Evolutionary conservation across 1,140 invertebrate species (phyloP).

Genomic region (Chrysopa pallens): DNA sequence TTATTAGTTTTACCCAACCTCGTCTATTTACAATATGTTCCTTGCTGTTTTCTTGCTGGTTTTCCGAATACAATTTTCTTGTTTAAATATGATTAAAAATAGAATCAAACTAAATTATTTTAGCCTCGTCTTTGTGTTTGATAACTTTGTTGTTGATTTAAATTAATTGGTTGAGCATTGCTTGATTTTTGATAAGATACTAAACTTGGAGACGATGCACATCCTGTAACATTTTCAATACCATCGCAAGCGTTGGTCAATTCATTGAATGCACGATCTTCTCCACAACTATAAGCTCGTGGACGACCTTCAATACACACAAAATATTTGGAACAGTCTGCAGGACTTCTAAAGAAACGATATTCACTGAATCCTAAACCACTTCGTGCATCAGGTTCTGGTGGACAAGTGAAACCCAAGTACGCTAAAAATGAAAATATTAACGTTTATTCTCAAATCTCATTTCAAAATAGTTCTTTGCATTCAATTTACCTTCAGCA

Average conservation of each 20-base stretch:
- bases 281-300: constrained; percentile 47
- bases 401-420: constrained; percentile 48
- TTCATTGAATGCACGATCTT: constrained; percentile 66
- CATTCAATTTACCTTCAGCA: constrained; percentile 38
- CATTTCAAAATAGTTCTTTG: not conserved
- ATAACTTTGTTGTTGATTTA: not conserved
- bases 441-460: not conserved
- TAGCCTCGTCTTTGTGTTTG: constrained; percentile 2
- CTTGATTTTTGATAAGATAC: not conserved
- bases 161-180: no score
- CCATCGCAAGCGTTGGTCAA: constrained; percentile 53
- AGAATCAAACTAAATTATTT: not conserved
- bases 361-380: constrained; percentile 30
- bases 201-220: constrained; percentile 21
- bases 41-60: no score
- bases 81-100: no score
- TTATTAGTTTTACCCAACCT: no score
- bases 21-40: no score
- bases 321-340: constrained; percentile 65
- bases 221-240: constrained; percentile 57
- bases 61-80: no score
- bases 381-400: constrained; percentile 20
- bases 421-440: constrained; percentile 28
- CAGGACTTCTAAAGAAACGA: constrained; percentile 31
- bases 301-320: constrained; percentile 61